phyloP scores from a whole-genome alignment of 2,888 invertebrate genomes.

The Parthenolecanium corni region DNA sequence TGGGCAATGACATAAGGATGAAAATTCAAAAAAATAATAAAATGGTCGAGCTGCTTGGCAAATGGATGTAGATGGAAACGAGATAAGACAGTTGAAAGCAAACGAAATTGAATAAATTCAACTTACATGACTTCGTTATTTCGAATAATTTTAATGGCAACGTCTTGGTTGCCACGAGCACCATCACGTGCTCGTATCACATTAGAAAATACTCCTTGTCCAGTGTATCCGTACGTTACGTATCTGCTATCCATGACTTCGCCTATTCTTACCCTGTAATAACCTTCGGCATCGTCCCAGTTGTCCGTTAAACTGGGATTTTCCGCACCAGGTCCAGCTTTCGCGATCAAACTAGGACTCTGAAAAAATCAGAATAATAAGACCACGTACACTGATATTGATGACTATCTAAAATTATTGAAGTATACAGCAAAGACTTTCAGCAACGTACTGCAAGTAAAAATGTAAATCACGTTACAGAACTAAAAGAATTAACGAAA shows the following conservation, averaged over 20 bases:
- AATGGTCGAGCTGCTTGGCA: too few species aligned
- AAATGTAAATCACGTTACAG: too few species aligned
- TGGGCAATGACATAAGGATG: too few species aligned
- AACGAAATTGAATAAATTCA: too few species aligned
- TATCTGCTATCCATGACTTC: constrained; percentile 86
- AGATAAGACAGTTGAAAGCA: too few species aligned
- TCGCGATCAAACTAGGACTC: constrained; percentile 47
- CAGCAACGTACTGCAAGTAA: too few species aligned
- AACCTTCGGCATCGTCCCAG: constrained; percentile 99
- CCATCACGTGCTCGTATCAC: constrained; percentile 89
- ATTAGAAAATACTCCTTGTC: constrained; percentile 97
- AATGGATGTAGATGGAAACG: too few species aligned
- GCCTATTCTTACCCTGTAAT: constrained; percentile 91
- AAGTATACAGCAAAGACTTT: too few species aligned
- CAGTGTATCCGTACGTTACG: constrained; percentile 92
- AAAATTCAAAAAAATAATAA: too few species aligned
- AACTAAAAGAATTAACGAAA: too few species aligned
- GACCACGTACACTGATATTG: constrained; percentile 55
- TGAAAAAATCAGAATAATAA: too few species aligned
- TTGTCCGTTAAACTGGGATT: constrained; percentile 92
- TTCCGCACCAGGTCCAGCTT: constrained; percentile 45
- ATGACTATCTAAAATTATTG: too few species aligned
- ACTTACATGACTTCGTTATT: constrained; percentile 97
- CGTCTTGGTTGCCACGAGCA: constrained; percentile 72
- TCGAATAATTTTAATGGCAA: constrained; percentile 95